A percentile compares a stretch with the other conserved stretches of the same genome.
Evolutionary conservation across 1,140 invertebrate genomes (phyloP).

Genomic region (Cotesia glomerata): DNA sequence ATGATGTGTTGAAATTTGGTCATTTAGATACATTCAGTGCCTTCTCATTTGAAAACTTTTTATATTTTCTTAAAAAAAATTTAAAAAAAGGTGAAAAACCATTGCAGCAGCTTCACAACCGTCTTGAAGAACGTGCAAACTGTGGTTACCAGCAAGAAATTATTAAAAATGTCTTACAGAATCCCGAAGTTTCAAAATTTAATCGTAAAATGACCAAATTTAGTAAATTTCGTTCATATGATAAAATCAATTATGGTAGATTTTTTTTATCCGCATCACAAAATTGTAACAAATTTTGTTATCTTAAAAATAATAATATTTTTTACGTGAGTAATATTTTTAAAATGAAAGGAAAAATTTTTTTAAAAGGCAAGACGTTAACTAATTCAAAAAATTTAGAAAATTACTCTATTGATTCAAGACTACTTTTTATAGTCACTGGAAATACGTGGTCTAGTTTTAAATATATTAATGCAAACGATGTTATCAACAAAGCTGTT

Average conservation of each 20-base stretch:
- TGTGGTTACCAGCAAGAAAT: background rate
- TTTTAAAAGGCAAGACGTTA: background rate
- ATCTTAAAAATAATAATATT: background rate
- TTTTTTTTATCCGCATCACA: background rate
- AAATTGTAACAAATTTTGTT: background rate
- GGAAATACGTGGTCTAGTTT: background rate
- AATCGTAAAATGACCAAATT: background rate
- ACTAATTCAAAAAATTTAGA: background rate
- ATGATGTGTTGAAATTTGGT: conserved; percentile 16
- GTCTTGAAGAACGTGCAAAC: conserved; percentile 10
- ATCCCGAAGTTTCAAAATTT: background rate
- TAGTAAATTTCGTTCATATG: background rate
- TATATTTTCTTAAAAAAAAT: conserved; percentile 23
- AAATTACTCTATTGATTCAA: background rate
- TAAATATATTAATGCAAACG: background rate
- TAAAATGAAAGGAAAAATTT: background rate
- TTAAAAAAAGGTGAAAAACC: conserved; percentile 31
- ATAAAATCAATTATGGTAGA: background rate
- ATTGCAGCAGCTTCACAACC: conserved; percentile 20
- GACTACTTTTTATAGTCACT: background rate
- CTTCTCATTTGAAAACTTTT: conserved; percentile 29
- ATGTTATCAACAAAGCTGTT: background rate
- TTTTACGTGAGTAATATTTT: background rate
- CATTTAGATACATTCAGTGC: conserved; percentile 27
- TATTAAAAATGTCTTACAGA: background rate